These are phyloP conservation scores for Parus major DNA, from an alignment of 2,113 vertebrate species.

Conservation along the genomic window DNA sequence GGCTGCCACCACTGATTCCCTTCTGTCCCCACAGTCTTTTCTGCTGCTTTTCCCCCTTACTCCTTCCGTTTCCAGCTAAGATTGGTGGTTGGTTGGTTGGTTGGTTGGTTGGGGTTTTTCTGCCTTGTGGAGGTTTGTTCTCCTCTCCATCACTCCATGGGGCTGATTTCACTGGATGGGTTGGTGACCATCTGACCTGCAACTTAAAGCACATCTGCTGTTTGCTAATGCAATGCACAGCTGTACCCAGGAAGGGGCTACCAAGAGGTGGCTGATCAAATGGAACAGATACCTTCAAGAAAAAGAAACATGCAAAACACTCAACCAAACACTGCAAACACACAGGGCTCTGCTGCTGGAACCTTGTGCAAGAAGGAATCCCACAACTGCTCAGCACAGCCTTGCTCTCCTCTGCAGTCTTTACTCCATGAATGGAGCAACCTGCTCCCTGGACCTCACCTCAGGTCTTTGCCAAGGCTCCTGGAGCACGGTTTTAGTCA, in stretches of 20 bases:
- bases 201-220: background rate
- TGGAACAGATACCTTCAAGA: background rate
- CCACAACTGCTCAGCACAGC: background rate
- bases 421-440: background rate
- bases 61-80: background rate
- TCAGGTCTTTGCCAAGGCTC: background rate
- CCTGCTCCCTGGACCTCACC: background rate
- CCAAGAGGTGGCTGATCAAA: background rate
- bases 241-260: background rate
- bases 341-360: background rate
- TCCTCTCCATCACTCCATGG: background rate
- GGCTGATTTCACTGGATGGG: background rate
- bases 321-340: background rate
- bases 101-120: background rate
- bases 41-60: background rate
- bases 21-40: background rate
- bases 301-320: background rate
- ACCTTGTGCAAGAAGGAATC: background rate
- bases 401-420: background rate
- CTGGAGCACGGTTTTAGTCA: rapidly evolving
- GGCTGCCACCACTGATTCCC: background rate
- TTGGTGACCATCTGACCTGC: background rate
- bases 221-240: background rate
- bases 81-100: background rate
- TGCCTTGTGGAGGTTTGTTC: background rate